These are phyloP conservation scores for Neoitamus cyanurus DNA, from an alignment of 2,888 invertebrate genomes.

Conservation along the genomic window DNA sequence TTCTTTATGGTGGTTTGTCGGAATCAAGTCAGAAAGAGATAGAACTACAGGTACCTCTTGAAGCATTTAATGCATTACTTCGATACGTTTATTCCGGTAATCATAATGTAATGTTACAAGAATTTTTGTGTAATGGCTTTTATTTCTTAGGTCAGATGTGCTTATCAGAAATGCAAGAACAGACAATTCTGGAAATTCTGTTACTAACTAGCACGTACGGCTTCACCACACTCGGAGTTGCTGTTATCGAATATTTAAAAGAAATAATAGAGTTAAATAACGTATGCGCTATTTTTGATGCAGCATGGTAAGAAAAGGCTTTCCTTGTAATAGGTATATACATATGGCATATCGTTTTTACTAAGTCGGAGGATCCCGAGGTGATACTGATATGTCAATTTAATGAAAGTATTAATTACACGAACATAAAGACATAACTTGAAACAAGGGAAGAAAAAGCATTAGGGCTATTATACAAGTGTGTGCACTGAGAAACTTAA, in stretches of 20 bases:
- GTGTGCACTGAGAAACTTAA: no score
- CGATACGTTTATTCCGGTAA: constrained; percentile 97
- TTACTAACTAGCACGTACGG: constrained; percentile 97
- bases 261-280: constrained; percentile 88
- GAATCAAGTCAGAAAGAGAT: constrained; percentile 84
- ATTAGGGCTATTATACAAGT: no score
- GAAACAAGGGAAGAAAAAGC: no score
- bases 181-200: constrained; percentile 76
- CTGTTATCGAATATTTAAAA: constrained; percentile 92
- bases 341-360: no score
- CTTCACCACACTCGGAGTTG: constrained; percentile 88
- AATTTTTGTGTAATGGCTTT: no score
- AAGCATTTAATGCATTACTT: constrained; percentile 87
- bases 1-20: constrained; percentile 80
- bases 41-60: constrained; percentile 82
- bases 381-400: no score
- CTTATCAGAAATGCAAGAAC: constrained; percentile 74
- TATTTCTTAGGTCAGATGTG: constrained; percentile 79
- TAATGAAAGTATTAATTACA: no score
- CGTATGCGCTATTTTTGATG: constrained; percentile 94
- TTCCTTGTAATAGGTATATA: no score
- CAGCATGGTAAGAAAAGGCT: no score
- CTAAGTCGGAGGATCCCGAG: no score
- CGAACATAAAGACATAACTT: no score
- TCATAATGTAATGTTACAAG: no score